Base-by-base conservation (phyloP, 1,140 invertebrate species). In the Drosophila novamexicana region DNA sequence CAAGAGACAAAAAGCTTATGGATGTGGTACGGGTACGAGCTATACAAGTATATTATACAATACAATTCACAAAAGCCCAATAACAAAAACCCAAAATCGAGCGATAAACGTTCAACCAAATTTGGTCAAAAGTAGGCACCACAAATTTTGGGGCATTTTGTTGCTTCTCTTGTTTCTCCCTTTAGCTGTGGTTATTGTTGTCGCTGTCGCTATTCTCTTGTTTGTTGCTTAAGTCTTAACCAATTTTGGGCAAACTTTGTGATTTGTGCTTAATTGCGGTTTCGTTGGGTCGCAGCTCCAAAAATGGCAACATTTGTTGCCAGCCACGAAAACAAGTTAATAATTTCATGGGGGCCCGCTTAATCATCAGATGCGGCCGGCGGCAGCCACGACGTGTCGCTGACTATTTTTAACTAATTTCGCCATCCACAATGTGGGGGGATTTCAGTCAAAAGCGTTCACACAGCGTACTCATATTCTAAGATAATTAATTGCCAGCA, bases 41-140 rank as follows among this genome's bases (percentile, higher is more conserved):
- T 73, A 61, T 61, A 73, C 70, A 72, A 58, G 64, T 73, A 54
- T 73, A 73, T 73, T 73, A 67, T 67, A 73, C 63, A 67, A 67
- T 47, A 66, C 63, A 63, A 54, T 49, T 47, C 47, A 52, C 58
- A 52, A 64, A 65, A 54, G 9, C 37, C 52, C 22, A 71, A 52
- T 32, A 47, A 49, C 47, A 16, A 39, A 49, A 66, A 50, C 10
- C 14, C 36, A 65, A 59, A 67, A 47, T 70, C 67, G 14, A 75
- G 58, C 66, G 59, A 70, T 69, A 62, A 75, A 61, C 44, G 53
- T 37, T 18, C 39, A 12, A 7, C 72, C 72, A 70, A 63, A 75
- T 75, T 75, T 75, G 72, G 72, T 75, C 58, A 75, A 75, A 75
- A 75, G 72, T 70, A 75, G 72, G 72, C 66, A 75, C 59, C 72